Base-by-base conservation (phyloP, 2,113 vertebrate genomes). In the Scalopus aquaticus region DNA sequence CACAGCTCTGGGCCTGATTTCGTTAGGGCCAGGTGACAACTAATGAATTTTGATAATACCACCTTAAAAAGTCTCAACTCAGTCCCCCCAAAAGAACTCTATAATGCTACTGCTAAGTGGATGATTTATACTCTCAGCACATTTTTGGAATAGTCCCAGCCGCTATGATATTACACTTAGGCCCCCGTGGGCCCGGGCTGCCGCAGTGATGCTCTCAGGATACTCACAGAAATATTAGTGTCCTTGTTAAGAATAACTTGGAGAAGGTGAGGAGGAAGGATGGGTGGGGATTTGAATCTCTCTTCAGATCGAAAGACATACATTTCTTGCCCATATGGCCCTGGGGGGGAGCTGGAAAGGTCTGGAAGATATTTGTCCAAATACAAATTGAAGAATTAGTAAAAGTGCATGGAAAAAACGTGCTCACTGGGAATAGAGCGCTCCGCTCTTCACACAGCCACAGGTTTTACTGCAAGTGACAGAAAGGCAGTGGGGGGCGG, bases 191-290 rank as follows among this genome's bases (percentile, higher is more conserved):
- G 6, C 35, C 44, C 76, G 22, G 76, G 32, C 84, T 58, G 49
- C 28, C 82, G 72, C 44, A 77, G 79, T 9, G 65, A 77, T 69
- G 24, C 12, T 30, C 9, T 91, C n/a, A 58, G 84, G 44, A 67
- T 95, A 98, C 99, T 99, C 96, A 99, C 99, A 51, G 99, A 99
- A 97, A 99, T 98, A 91, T 99, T 99, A 95, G 99, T 99, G 98
- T 99, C 99, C 98, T 99, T 99, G 98, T 99, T 99, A 90, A 99
- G 99, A 95, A 99, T 99, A 98, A 99, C 99, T 98, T 99, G 99
- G 67, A 99, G 99, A n/a, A 99, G 99, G 97, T 99, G 99, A 93
- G 99, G 99, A 0, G 99, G 99, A 78, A 99, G 99, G 86, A 99
- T 99, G 28, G 99, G 99, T 0, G 99, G 99, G 30, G 99, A 99